These are phyloP conservation scores for Candidula unifasciata DNA, from an alignment of 2,888 invertebrate genomes.

Conservation along the genomic window DNA sequence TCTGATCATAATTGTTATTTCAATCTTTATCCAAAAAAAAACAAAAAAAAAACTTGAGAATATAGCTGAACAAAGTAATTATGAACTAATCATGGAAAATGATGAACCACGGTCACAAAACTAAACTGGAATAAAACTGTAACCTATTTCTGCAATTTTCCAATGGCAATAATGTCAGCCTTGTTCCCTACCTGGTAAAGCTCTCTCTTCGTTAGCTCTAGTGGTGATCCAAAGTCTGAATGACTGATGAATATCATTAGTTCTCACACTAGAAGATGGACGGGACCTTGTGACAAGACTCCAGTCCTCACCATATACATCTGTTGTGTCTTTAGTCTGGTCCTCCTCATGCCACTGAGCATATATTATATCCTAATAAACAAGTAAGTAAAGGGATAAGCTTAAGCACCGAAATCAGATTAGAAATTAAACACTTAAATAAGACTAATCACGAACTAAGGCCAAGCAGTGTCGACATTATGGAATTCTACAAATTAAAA, in stretches of 20 bases:
- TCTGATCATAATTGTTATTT: too few species aligned
- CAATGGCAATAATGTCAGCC: too few species aligned
- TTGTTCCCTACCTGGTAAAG: conserved; percentile 70
- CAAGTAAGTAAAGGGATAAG: too few species aligned
- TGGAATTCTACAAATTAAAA: too few species aligned
- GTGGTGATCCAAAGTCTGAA: conserved; percentile 76
- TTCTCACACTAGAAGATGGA: conserved; percentile 51
- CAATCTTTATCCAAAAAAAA: too few species aligned
- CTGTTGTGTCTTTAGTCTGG: conserved; percentile 57
- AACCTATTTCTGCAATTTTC: too few species aligned
- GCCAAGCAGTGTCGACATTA: neutral
- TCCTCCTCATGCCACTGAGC: conserved; percentile 53
- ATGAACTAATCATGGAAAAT: too few species aligned
- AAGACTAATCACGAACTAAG: too few species aligned
- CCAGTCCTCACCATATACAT: conserved; percentile 61
- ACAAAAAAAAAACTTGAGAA: too few species aligned
- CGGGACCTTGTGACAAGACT: conserved; percentile 63
- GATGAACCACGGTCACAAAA: too few species aligned
- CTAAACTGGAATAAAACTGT: conserved; percentile 59
- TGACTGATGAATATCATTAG: conserved; percentile 60
- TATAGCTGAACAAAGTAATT: too few species aligned
- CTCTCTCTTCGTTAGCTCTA: conserved; percentile 64
- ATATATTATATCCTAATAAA: conserved; percentile 66
- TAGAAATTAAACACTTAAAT: too few species aligned
- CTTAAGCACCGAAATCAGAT: neutral